Evolutionary conservation across 2,888 invertebrate species (phyloP).

Genomic region (Dimorphilus gyrociliatus): DNA sequence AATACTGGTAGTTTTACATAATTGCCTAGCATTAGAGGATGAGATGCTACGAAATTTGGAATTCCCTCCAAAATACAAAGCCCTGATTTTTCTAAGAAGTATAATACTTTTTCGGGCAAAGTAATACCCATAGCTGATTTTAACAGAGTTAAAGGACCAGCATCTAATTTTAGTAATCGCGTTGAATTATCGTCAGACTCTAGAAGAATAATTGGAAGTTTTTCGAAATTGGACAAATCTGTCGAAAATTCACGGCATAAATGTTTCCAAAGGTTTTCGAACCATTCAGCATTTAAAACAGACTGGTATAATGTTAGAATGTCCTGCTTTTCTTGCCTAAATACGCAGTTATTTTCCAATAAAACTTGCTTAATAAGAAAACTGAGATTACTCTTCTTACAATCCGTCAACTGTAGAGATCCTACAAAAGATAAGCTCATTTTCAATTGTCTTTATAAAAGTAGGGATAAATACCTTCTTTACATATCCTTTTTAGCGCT

Average conservation of each 20-base stretch:
- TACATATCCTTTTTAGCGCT: constrained; percentile 8
- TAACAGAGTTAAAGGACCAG: constrained; percentile 1
- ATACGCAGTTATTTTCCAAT: no score
- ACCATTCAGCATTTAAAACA: constrained; percentile 7
- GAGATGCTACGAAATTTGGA: constrained; percentile 7
- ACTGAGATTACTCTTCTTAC: no score
- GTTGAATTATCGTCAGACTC: background rate
- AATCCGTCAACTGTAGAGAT: no score
- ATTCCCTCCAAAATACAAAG: constrained; percentile 7
- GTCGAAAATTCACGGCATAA: constrained; percentile 9
- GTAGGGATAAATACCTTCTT: constrained; percentile 7
- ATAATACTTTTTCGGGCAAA: constrained; percentile 3
- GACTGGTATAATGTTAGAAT: background rate
- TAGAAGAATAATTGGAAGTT: constrained; percentile 11
- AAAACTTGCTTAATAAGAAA: no score
- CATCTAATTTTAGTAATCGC: constrained; percentile 1
- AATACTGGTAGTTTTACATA: constrained; percentile 9
- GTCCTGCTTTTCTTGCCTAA: no score
- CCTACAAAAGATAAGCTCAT: no score
- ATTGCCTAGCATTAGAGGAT: constrained; percentile 9
- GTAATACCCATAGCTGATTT: constrained; percentile 7
- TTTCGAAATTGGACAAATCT: constrained; percentile 7
- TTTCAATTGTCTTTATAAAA: no score
- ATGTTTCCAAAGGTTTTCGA: constrained; percentile 10
- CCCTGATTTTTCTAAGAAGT: constrained; percentile 5